Evolutionary conservation across 2,888 invertebrate genomes (phyloP).

Genomic region (Calameuta idolon): DNA sequence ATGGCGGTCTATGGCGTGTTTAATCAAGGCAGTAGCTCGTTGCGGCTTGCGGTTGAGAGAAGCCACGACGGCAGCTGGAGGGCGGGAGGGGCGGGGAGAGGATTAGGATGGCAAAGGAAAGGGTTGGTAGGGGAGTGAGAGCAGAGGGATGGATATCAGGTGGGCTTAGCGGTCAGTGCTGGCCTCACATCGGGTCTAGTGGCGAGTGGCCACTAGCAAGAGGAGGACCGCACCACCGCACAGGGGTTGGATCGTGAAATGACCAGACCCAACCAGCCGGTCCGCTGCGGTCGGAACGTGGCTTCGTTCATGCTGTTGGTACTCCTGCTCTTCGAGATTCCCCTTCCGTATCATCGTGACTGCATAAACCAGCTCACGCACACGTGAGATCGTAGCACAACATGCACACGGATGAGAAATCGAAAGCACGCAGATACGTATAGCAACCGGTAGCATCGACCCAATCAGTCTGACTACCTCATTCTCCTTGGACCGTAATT

Average conservation of each 20-base stretch:
- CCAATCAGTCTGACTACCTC: neutral
- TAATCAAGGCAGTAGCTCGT: constrained; percentile 68
- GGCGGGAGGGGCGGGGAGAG: neutral
- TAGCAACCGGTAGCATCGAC: neutral
- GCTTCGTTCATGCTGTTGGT: constrained; percentile 27
- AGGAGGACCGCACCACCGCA: constrained; percentile 3
- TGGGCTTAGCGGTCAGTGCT: constrained; percentile 63
- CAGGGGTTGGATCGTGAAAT: constrained; percentile 17
- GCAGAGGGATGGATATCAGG: constrained; percentile 59
- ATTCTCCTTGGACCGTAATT: neutral
- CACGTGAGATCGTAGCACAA: neutral
- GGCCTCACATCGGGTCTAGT: constrained; percentile 55
- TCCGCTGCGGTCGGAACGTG: constrained; percentile 33
- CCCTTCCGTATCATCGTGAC: neutral
- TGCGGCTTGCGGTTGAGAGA: constrained; percentile 63
- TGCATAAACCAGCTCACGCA: neutral
- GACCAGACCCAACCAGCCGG: constrained; percentile 20
- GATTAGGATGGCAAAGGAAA: constrained; percentile 49
- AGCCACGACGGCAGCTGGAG: constrained; percentile 14
- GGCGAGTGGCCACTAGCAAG: constrained; percentile 58
- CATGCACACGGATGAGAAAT: neutral
- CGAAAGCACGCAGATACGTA: neutral
- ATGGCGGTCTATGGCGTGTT: constrained; percentile 68
- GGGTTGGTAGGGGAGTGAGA: constrained; percentile 32
- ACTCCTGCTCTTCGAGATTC: neutral